Evolutionary conservation across 2,888 invertebrate genomes (phyloP), one percentile per base, ranked within the genome.

Genomic region (Macrophya alboannulata): DNA sequence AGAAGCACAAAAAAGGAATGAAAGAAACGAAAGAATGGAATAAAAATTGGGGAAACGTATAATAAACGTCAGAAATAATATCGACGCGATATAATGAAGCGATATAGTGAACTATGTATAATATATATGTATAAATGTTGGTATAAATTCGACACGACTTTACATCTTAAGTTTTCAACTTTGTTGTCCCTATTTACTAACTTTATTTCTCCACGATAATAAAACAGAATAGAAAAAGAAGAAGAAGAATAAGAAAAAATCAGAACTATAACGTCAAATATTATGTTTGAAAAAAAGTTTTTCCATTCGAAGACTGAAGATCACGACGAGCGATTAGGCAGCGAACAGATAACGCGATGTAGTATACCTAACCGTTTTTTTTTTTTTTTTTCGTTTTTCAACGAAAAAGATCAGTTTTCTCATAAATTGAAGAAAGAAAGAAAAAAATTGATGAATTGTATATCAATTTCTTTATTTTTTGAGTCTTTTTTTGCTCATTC

Each of bases 321-420:
- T 55, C 55, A 8, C n/a, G 55, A 55, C 55, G 55, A 55, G 55
- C 55, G 55, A 55, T 55, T 55, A 55, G 55, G 55, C 55, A 55
- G 31, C 31, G 31, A 31, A 31, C 3, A 3, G 31, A 31, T 31
- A 31, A 31, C 1, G 3, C 31, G 31, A 31, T 31, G n/a, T n/a
- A n/a, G n/a, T n/a, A 31, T 31, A 31, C n/a, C n/a, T n/a, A 17
- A 17, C 15, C 15, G 48, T 4, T 48, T 4, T 51, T 51, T 51
- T 51, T 17, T 4, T 51, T 17, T 6, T 0, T 0, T 51, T 51
- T 51, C 17, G 15, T 0, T 15, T 4, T n/a, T 31, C 31, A 31
- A 31, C 3, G 3, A 3, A 3, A 31, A 6, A 8, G 8, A 55
- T 55, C 55, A 55, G 55, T 55, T 55, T n/a, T 8, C 55, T 8